A percentile compares a stretch with the other conserved stretches of the same genome.
phyloP scores from a whole-genome alignment of 2,888 invertebrate genomes.

The Mycogona germanica region DNA sequence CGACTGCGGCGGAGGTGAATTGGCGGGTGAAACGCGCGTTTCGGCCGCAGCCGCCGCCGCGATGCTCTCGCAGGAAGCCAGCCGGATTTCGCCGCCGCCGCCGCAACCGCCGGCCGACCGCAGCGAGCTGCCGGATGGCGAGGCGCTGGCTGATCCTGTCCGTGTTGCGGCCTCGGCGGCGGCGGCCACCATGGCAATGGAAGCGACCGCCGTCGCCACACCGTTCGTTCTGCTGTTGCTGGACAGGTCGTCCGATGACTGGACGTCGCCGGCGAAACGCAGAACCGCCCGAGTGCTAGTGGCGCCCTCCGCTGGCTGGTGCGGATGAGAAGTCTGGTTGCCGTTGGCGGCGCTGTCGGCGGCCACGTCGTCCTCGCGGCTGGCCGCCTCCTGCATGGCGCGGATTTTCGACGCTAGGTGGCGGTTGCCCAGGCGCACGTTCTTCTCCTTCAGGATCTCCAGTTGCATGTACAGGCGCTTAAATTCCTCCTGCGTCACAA shows the following conservation, averaged over 20 bases:
- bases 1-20: neutral
- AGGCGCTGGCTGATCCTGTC: neutral
- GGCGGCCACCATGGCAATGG: neutral
- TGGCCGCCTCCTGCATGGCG: conserved; percentile 70
- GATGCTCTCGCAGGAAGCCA: neutral
- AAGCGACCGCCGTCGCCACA: neutral
- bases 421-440: conserved; percentile 58
- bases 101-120: neutral
- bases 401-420: conserved; percentile 58
- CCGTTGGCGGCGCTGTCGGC: neutral
- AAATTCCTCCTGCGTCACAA: conserved; percentile 57
- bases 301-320: neutral
- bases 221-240: neutral
- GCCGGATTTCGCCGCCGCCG: neutral
- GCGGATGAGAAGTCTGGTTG: too few species aligned
- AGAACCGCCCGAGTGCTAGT: neutral
- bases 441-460: conserved; percentile 64
- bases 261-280: too few species aligned
- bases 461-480: conserved; percentile 63
- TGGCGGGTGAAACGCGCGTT: neutral
- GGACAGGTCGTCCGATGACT: neutral
- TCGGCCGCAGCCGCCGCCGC: neutral
- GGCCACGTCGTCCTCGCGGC: conserved; percentile 24
- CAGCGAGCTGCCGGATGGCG: neutral
- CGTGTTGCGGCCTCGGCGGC: neutral